A percentile compares a stretch with the other conserved stretches of the same genome.
These are phyloP conservation scores for Pterocles orientalis DNA, from an alignment of 2,113 vertebrate species.

Conservation along the genomic window DNA sequence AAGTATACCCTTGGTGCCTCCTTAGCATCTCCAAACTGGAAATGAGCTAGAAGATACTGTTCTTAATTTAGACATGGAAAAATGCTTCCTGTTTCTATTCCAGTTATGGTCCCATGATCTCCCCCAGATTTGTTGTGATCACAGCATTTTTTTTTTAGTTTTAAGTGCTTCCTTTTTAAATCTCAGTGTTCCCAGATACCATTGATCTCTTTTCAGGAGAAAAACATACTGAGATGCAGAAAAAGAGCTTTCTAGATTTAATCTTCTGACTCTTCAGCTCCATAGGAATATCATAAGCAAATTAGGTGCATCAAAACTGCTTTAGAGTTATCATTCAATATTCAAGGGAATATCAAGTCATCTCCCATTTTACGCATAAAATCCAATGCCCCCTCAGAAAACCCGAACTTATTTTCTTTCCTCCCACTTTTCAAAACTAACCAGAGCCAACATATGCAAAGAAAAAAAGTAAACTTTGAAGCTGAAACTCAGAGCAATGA, in stretches of 20 bases:
- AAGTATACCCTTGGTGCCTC: neutral
- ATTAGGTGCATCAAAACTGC: neutral
- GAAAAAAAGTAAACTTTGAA: slow-evolving; percentile 56
- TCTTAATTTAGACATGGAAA: neutral
- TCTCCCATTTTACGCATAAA: neutral
- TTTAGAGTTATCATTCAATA: neutral
- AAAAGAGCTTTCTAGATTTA: neutral
- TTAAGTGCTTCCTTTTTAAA: neutral
- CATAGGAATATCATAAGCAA: neutral
- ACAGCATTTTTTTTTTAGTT: neutral
- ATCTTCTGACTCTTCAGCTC: neutral
- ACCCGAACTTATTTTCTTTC: slow-evolving; percentile 27
- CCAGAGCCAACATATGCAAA: slow-evolving; percentile 56
- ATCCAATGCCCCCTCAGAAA: slow-evolving; percentile 17
- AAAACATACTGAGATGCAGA: neutral
- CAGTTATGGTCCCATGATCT: neutral
- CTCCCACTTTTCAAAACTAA: slow-evolving; percentile 38
- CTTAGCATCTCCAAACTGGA: neutral
- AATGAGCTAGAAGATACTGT: neutral
- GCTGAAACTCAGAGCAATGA: slow-evolving; percentile 54
- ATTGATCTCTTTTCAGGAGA: neutral
- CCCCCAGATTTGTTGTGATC: neutral
- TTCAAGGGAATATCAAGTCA: neutral
- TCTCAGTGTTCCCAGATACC: neutral
- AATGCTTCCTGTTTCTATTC: neutral